Base-by-base conservation (phyloP, 2,888 invertebrate species). In the Fragum whitleyi region DNA sequence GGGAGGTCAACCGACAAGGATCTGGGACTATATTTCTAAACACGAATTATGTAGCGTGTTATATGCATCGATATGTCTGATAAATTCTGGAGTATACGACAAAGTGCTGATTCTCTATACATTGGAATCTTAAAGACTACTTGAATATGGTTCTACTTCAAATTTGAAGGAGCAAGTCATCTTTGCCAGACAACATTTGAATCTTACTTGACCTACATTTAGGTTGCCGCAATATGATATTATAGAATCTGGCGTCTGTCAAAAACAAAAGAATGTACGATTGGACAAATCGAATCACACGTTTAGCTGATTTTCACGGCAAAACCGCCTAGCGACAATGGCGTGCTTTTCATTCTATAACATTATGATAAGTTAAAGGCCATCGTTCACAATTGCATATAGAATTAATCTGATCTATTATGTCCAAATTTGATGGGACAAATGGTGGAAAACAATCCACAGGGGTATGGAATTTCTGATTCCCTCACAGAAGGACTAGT, bases 351-450 rank as follows among this genome's bases (percentile, higher is more conserved):
- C 29, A 39, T 68, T 26, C 65, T 68, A 42, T 59, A 29, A 32
- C 47, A 71, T 61, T 79, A 67, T 51, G 53, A 70, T 67, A 75
- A 70, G 79, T 65, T 74, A 70, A 29, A 71, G 23, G 55, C 55
- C 32, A 57, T 39, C 62, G 65, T 65, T 68, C 68, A 62, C 71
- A 59, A 39, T 75, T 77, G 73, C 81, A 74, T 68, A 74, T 61
- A 55, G 69, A 42, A 32, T 55, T 81, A 77, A 81, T 74, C 77
- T 81, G 81, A 81, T 79, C 72, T 81, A 85, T 85, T 85, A 75
- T 85, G 81, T 71, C 85, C 77, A 74, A 85, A 85, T 85, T 77
- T 79, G 79, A 85, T 85, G 81, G 57, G 81, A 81, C 81, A 81
- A 81, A 77, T 79, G 57, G 77, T 75, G 79, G 77, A 77, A 81